Conservation (phyloP, 2,113 vertebrate genomes). For the Cebus imitator region DNA sequence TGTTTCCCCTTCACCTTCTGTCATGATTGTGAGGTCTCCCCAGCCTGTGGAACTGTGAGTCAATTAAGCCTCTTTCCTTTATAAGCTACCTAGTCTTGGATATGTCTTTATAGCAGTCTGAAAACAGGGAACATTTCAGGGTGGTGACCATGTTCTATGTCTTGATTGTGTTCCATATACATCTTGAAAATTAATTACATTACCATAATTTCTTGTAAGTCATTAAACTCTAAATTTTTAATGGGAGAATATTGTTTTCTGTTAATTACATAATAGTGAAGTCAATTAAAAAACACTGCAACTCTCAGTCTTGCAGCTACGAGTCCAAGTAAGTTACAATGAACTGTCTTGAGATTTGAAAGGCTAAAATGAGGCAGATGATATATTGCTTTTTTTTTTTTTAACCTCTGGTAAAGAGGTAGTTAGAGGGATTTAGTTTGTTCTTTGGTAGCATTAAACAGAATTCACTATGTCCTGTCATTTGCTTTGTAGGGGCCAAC, state of each 20-base stretch:
- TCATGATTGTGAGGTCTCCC: too few species aligned
- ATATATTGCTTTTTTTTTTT: not conserved
- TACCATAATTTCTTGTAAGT: not conserved
- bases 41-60: too few species aligned
- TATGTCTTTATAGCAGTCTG: too few species aligned
- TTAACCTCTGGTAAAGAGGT: not conserved
- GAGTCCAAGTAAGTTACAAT: not conserved
- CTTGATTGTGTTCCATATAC: not conserved
- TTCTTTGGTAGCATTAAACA: not conserved
- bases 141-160: not conserved
- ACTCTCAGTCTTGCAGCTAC: not conserved
- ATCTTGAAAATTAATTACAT: not conserved
- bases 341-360: not conserved
- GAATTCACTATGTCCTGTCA: not conserved
- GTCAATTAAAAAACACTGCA: not conserved
- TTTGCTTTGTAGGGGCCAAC: constrained; percentile 40
- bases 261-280: not conserved
- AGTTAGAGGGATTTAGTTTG: not conserved
- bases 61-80: too few species aligned
- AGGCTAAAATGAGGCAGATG: not conserved
- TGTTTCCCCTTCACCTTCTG: too few species aligned
- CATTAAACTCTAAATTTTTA: not conserved
- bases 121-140: not conserved
- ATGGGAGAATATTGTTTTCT: not conserved
- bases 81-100: too few species aligned